A percentile compares a stretch with the other conserved stretches of the same genome.
Evolutionary conservation across 2,113 vertebrate species (phyloP).

Genomic region (Eurypyga helias): DNA sequence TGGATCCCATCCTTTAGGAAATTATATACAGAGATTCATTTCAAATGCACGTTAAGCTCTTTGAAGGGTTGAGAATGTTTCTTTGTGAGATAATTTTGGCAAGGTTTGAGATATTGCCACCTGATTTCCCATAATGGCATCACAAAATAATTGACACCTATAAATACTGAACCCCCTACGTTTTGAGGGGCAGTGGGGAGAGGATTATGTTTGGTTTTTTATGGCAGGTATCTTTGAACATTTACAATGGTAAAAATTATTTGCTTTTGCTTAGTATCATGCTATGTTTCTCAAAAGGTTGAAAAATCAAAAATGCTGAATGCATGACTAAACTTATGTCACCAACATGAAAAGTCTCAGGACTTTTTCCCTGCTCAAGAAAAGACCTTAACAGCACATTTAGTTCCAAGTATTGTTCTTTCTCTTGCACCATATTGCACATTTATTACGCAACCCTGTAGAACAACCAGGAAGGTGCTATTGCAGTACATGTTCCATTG

Average conservation of each 20-base stretch:
- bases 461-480: not conserved
- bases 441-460: not conserved
- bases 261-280: conserved; percentile 45
- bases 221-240: not conserved
- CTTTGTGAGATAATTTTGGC: not conserved
- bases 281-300: not conserved
- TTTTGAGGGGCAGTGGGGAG: accelerated
- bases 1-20: not conserved
- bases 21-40: not conserved
- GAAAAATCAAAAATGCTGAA: not conserved
- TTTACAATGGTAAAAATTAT: conserved; percentile 20
- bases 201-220: not conserved
- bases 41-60: not conserved
- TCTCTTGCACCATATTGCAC: not conserved
- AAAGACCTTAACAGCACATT: conserved; percentile 45
- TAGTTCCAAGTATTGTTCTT: conserved; percentile 52
- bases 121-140: not conserved
- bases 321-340: conserved; percentile 8
- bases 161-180: not conserved
- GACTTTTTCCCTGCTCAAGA: conserved; percentile 35
- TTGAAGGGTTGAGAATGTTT: not conserved
- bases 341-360: conserved; percentile 22
- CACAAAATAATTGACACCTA: not conserved
- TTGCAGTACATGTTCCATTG: not conserved
- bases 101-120: not conserved